phyloP scores from a whole-genome alignment of 2,113 vertebrate genomes.

The Turdus rufiventris region DNA sequence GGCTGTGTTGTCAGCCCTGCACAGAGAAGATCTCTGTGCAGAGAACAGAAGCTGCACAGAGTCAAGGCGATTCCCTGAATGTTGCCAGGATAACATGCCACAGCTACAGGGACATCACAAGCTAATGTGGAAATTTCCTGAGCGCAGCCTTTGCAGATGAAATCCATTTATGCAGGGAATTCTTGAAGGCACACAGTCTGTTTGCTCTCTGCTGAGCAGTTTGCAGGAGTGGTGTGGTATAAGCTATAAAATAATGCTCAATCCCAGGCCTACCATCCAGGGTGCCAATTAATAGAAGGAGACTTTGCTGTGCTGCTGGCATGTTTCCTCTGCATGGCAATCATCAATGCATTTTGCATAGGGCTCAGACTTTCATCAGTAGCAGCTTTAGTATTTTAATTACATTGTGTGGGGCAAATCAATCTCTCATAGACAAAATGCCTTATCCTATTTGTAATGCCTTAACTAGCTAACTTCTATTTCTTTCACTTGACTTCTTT shows the following conservation, averaged over 20 bases:
- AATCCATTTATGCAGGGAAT: not conserved
- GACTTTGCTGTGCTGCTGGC: not conserved
- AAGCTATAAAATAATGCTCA: not conserved
- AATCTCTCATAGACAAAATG: not conserved
- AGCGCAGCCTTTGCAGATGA: not conserved
- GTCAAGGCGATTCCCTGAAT: accelerated
- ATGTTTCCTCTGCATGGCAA: not conserved
- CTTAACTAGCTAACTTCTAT: not conserved
- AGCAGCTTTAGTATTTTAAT: not conserved
- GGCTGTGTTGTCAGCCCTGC: not conserved
- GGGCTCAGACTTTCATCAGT: not conserved
- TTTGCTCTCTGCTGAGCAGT: not conserved
- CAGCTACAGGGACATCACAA: not conserved
- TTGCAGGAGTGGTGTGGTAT: not conserved
- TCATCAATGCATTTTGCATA: not conserved
- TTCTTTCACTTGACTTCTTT: not conserved
- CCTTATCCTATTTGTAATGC: not conserved
- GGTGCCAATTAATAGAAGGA: not conserved
- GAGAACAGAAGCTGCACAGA: not conserved
- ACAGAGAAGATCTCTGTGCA: not conserved
- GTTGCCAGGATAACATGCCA: not conserved
- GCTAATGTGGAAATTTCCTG: not conserved
- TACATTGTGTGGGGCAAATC: not conserved
- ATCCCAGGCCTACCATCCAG: not conserved
- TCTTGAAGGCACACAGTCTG: not conserved